Evolutionary conservation across 2,797 vertebrate species (phyloP), one percentile per base, ranked within the genome.

Genomic region (Acestrorhynchus altus): DNA sequence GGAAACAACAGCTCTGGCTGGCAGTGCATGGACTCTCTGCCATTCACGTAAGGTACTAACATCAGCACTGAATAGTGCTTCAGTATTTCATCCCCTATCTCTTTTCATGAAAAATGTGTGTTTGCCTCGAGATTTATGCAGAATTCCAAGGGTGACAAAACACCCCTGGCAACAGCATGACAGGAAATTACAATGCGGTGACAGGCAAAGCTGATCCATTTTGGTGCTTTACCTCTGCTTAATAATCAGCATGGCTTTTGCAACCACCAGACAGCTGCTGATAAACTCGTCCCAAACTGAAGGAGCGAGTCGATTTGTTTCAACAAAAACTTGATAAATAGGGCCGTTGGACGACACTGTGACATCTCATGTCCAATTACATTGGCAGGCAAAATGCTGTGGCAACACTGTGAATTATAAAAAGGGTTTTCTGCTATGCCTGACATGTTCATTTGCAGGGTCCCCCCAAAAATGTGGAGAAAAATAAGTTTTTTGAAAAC

Each of bases 251-350:
- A 52, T 66, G 46, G 35, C 15, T 70, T 82, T 31, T 65, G 65
- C 59, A 70, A 51, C 28, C 22, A 5, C 26, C 47, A 71, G 59
- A 74, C 40, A 69, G 71, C 56, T 65, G 22, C 72, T 66, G 60
- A 74, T 65, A 66, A 46, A 71, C 67, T 71, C 66, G 69, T 71
- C 65, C 54, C 67, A 39, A 72, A 66, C 20, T 65, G 42, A 75
- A 75, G 70, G 24, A 49, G 39, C 65, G 65, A 74, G 76, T 70
- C 49, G 69, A 75, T 82, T 74, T 78, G 51, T 78, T 71, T 66
- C 22, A 74, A 44, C 44, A 52, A 20, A 69, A 74, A 40, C 71
- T 51, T 81, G 51, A 69, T 74, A 77, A 77, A 57, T 49, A 49
- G 47, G 42, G 24, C 26, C 22, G 28, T 46, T 28, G 8, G 35